These are phyloP conservation scores for Escarpia spicata DNA, from an alignment of 2,888 invertebrate genomes.

Conservation along the genomic window DNA sequence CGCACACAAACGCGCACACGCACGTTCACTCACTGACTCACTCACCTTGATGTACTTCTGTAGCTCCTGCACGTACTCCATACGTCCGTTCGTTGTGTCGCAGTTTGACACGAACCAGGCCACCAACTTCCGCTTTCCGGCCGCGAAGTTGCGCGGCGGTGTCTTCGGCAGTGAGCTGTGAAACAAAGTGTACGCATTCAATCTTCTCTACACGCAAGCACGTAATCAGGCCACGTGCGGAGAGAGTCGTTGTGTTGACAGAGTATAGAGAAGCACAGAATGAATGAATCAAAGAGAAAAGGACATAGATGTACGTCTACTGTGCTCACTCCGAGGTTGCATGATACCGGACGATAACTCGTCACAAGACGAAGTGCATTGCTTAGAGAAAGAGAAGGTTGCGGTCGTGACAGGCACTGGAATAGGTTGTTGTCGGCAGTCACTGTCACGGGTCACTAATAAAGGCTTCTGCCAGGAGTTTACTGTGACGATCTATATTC, in stretches of 20 bases:
- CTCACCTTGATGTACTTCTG: slow-evolving; percentile 79
- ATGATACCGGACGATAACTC: not conserved
- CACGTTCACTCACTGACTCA: not conserved
- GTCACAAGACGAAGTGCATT: not conserved
- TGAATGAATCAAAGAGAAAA: not conserved
- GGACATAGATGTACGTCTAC: not conserved
- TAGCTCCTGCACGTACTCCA: slow-evolving; percentile 86
- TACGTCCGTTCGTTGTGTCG: slow-evolving; percentile 87
- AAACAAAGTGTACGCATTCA: not conserved
- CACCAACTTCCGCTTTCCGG: slow-evolving; percentile 91
- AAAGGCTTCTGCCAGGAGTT: no score
- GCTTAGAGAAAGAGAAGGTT: not conserved
- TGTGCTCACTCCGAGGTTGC: not conserved
- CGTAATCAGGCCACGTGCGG: not conserved
- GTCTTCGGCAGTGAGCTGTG: not conserved
- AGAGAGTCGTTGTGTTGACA: not conserved
- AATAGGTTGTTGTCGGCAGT: not conserved
- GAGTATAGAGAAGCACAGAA: no score
- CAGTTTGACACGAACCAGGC: slow-evolving; percentile 99
- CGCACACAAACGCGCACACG: not conserved
- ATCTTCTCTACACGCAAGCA: not conserved
- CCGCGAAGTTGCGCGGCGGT: slow-evolving; percentile 62
- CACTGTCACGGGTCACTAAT: no score
- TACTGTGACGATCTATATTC: no score
- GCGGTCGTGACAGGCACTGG: not conserved